A percentile compares a stretch with the other conserved stretches of the same genome.
Conservation (phyloP, 30 jellyfish, hydroid and myxozoan species). For the Aurelia sp. region DNA sequence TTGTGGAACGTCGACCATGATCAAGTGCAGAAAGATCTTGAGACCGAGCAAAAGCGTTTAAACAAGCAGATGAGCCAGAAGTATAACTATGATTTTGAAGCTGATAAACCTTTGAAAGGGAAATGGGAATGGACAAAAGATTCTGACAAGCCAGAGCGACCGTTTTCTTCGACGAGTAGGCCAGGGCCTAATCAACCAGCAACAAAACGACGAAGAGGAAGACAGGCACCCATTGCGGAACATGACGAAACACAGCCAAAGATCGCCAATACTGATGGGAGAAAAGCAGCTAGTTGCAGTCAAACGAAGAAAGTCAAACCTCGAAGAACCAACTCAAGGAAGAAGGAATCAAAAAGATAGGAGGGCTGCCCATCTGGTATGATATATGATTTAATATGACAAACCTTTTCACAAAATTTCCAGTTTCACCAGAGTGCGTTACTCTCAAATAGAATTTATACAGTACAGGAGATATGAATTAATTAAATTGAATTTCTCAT, state of each 20-base stretch:
- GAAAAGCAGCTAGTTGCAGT: no score
- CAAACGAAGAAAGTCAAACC: no score
- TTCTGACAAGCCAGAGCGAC: neutral
- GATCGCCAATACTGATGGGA: neutral
- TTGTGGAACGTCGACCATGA: constrained; percentile 85
- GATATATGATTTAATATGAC: no score
- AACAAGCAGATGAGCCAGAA: constrained; percentile 65
- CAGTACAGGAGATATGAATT: no score
- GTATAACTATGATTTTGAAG: constrained; percentile 82
- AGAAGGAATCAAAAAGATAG: no score
- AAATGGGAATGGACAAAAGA: constrained; percentile 63
- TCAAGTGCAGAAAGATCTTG: constrained; percentile 66
- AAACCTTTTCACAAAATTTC: no score
- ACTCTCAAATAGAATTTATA: no score
- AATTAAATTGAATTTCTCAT: no score
- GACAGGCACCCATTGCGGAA: neutral
- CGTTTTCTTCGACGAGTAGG: no score
- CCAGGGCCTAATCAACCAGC: neutral
- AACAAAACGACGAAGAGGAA: neutral
- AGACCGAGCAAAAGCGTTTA: constrained; percentile 59
- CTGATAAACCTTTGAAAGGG: constrained; percentile 78
- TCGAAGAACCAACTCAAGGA: no score
- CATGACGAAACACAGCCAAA: constrained; percentile 1
- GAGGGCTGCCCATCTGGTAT: no score
- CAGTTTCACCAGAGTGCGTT: no score